Evolutionary conservation across 2,797 vertebrate species (phyloP), one percentile per base, ranked within the genome.

Genomic region (Heliangelus exortis): DNA sequence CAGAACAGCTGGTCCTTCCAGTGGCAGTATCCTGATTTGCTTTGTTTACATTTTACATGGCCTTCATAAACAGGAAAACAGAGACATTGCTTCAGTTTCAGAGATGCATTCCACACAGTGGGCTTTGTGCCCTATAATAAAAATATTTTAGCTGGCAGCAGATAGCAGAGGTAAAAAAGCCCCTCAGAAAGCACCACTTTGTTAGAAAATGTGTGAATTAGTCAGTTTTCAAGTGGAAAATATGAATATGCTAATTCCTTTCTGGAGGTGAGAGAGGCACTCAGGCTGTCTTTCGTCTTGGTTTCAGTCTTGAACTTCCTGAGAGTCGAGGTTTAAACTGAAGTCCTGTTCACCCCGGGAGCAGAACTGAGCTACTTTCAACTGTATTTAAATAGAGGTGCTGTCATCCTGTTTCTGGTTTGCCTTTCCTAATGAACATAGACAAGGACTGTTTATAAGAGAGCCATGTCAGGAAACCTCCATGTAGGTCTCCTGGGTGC

Each of bases 191-290:
- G 45, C 31, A 65, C 50, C 48, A 48, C 90, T 88, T 95, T 90
- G 25, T 77, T 92, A 71, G 31, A 39, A 86, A 94, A 89, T 78
- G 67, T 93, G 80, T 84, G 85, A 88, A 76, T 94, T 72, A 68
- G 10, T 85, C n/a, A 26, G 26, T 89, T 95, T 96, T 89, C 80
- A 90, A 91, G 47, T 71, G 78, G 76, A 93, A 94, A 77, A 93
- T 62, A 87, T 29, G 31, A 90, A 90, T 84, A 88, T 65, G 43
- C 53, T 76, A 65, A 79, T 84, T 82, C 2, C 4, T 90, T 93
- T 89, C 63, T 1, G 1, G 69, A 84, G 45, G 21, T 61, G 57
- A 86, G 62, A 83, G 73, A 75, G 48, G 36, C 18, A n/a, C 36
- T 86, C 2, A 9, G 58, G 18, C 59, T 91, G 76, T 84, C 48